These are phyloP conservation scores for Dicrostonyx torquatus DNA, from an alignment of 2,797 vertebrate species.

Conservation along the genomic window DNA sequence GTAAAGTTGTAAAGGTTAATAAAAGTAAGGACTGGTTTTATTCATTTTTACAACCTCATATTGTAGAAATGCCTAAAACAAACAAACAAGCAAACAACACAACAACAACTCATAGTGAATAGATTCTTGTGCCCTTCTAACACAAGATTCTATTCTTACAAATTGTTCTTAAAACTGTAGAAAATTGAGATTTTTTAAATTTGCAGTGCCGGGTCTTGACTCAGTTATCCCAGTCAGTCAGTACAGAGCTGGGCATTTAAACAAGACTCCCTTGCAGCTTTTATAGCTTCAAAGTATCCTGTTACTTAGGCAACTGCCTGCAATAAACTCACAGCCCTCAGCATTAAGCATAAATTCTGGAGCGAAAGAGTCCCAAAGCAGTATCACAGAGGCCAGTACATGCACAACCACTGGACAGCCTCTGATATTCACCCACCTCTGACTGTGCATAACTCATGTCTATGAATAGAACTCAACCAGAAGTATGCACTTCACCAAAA, in stretches of 20 bases:
- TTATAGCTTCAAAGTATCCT: not conserved
- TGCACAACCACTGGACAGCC: not conserved
- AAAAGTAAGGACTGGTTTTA: not conserved
- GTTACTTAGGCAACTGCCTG: not conserved
- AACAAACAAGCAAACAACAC: not conserved
- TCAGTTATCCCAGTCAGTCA: not conserved
- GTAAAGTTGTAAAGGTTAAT: not conserved
- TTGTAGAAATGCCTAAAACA: not conserved
- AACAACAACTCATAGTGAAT: not conserved
- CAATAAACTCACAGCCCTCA: not conserved
- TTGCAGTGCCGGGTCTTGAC: not conserved
- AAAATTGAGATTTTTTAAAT: not conserved
- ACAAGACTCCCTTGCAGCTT: not conserved
- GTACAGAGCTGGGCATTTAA: not conserved
- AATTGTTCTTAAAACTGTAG: conserved; percentile 12
- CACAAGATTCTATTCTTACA: not conserved
- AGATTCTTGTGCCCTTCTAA: not conserved
- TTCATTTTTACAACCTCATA: conserved; percentile 27
- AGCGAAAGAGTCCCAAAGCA: not conserved
- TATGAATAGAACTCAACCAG: not conserved
- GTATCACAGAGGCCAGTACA: not conserved
- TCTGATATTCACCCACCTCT: not conserved
- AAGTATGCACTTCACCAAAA: not conserved
- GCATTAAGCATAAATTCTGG: not conserved
- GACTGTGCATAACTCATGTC: not conserved